phyloP scores from a whole-genome alignment of 2,797 vertebrate species.

The Hyperoplus lanceolatus region DNA sequence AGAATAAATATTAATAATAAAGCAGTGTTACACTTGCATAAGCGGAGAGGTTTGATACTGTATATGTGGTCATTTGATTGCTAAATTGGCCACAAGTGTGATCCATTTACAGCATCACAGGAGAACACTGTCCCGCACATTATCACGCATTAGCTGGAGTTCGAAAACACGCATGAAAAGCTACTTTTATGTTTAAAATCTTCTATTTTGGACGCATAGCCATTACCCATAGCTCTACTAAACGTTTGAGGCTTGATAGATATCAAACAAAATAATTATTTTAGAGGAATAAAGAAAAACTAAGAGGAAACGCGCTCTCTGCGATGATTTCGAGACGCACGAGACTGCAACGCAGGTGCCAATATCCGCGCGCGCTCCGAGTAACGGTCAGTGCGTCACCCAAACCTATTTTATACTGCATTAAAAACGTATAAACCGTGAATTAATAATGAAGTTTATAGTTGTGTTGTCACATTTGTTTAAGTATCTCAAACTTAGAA shows the following conservation, averaged over 20 bases:
- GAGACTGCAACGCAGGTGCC: not conserved
- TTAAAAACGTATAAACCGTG: not conserved
- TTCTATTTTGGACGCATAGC: not conserved
- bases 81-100: conserved; percentile 7
- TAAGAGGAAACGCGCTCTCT: not conserved
- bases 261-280: not conserved
- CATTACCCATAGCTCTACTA: conserved; percentile 7
- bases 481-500: not conserved
- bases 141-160: not conserved
- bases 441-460: not conserved
- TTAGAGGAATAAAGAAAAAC: too few species aligned
- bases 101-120: not conserved
- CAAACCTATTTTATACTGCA: not conserved
- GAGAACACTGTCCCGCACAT: not conserved
- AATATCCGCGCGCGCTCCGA: not conserved
- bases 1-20: too few species aligned
- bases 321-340: not conserved
- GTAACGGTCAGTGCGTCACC: not conserved
- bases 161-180: not conserved
- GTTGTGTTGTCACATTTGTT: not conserved
- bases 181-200: not conserved
- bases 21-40: too few species aligned
- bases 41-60: not conserved
- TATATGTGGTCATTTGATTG: not conserved
- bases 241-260: not conserved